Conservation (phyloP, 2,797 vertebrate genomes). For the Oreortyx pictus region DNA sequence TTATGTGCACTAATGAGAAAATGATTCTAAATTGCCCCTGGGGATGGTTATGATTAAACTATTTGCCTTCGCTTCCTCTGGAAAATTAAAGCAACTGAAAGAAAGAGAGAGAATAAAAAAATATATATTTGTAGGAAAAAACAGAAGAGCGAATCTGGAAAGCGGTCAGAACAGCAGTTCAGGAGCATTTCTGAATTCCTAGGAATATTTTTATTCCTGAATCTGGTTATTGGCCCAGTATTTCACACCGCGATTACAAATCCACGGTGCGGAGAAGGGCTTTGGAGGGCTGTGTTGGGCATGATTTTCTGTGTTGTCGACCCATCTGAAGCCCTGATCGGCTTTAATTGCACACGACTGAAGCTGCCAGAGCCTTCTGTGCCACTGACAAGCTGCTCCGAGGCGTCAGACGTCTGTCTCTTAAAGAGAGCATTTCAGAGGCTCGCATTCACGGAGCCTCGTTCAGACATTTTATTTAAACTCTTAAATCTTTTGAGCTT, state of each 20-base stretch:
- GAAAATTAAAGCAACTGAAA: conserved; percentile 75
- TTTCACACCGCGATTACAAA: conserved; percentile 65
- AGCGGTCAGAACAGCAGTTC: conserved; percentile 71
- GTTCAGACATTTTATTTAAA: conserved; percentile 67
- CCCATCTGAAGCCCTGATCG: conserved; percentile 64
- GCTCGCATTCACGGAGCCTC: conserved; percentile 28
- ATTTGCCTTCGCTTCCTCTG: conserved; percentile 87
- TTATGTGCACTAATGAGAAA: conserved; percentile 81
- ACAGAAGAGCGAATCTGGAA: conserved; percentile 65
- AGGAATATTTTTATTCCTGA: conserved; percentile 78
- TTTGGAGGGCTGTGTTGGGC: background rate
- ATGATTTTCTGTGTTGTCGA: conserved; percentile 48
- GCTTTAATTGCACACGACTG: conserved; percentile 58
- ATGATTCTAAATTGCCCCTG: conserved; percentile 82
- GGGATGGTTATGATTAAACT: conserved; percentile 88
- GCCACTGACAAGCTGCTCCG: conserved; percentile 75
- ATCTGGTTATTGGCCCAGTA: conserved; percentile 75
- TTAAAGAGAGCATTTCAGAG: conserved; percentile 71
- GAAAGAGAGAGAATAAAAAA: background rate
- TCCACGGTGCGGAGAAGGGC: conserved; percentile 50
- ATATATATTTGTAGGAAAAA: background rate
- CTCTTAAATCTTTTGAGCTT: conserved; percentile 71
- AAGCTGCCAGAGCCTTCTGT: conserved; percentile 79
- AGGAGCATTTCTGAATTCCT: conserved; percentile 80
- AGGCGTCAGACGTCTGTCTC: conserved; percentile 78